Conservation (phyloP, 1,140 invertebrate genomes). For the Musca vetustissima region DNA sequence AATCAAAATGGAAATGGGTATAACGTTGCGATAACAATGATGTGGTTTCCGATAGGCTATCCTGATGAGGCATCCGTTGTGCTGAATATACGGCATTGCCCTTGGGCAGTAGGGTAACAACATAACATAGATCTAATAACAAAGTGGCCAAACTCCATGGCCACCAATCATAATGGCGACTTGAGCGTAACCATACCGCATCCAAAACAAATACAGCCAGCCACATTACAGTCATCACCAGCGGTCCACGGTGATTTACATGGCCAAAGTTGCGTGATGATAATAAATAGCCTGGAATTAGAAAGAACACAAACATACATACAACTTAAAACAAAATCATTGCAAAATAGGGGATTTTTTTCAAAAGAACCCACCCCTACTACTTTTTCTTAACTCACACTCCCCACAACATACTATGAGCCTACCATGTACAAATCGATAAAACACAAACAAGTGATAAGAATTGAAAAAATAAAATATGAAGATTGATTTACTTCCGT, state of each 20-base stretch:
- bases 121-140: constrained; percentile 63
- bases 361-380: background rate
- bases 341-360: background rate
- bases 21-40: constrained; percentile 57
- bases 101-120: constrained; percentile 65
- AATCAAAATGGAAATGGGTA: constrained; percentile 53
- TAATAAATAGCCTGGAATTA: constrained; percentile 63
- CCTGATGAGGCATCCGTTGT: background rate
- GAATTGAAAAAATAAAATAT: background rate
- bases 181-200: constrained; percentile 61
- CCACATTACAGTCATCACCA: constrained; percentile 68
- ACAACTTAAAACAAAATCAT: background rate
- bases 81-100: constrained; percentile 38
- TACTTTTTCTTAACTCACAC: too few species aligned
- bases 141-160: constrained; percentile 58
- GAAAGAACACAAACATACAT: constrained; percentile 6
- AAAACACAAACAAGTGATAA: background rate
- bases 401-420: background rate
- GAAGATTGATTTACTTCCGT: background rate
- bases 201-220: constrained; percentile 64
- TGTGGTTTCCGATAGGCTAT: constrained; percentile 62
- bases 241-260: constrained; percentile 71
- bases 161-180: constrained; percentile 55
- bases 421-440: background rate
- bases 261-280: constrained; percentile 66